These are phyloP conservation scores for Drosophila longiperda DNA, from an alignment of 2,888 invertebrate genomes.

Conservation along the genomic window DNA sequence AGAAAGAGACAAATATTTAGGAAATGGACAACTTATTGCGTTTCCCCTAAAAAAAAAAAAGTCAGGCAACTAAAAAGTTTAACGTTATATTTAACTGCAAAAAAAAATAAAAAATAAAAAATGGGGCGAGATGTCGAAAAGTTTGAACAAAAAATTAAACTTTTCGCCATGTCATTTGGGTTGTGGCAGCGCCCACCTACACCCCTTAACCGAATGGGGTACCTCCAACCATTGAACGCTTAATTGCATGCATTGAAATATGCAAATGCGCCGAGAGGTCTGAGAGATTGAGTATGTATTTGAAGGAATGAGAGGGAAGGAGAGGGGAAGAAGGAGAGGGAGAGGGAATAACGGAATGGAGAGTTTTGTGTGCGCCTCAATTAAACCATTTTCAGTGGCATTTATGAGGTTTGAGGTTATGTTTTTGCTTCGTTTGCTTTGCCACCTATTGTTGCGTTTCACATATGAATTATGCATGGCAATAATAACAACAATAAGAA, in stretches of 20 bases:
- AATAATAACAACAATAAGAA: slow-evolving; percentile 53
- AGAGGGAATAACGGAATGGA: background rate
- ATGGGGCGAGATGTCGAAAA: slow-evolving; percentile 29
- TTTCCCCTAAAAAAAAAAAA: background rate
- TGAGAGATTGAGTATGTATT: slow-evolving; percentile 15
- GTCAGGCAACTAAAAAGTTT: slow-evolving; percentile 15
- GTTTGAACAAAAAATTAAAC: slow-evolving; percentile 47
- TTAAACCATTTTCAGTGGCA: slow-evolving; percentile 78
- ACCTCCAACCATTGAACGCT: slow-evolving; percentile 36
- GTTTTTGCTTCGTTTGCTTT: slow-evolving; percentile 69
- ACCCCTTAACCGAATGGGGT: background rate
- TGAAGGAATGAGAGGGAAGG: background rate
- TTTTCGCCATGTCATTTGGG: slow-evolving; percentile 59
- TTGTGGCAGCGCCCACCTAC: slow-evolving; percentile 22
- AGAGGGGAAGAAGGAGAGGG: background rate
- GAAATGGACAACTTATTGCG: background rate
- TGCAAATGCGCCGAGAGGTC: slow-evolving; percentile 67
- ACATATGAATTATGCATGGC: slow-evolving; percentile 82
- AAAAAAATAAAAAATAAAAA: slow-evolving; percentile 23
- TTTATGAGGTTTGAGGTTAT: slow-evolving; percentile 65
- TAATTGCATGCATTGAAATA: slow-evolving; percentile 82
- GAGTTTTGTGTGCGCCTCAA: slow-evolving; percentile 62
- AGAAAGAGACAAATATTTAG: background rate
- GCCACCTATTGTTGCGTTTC: slow-evolving; percentile 76
- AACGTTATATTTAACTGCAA: slow-evolving; percentile 8